Base-by-base conservation (phyloP, 2,888 invertebrate species). In the Polydrusus cervinus region DNA sequence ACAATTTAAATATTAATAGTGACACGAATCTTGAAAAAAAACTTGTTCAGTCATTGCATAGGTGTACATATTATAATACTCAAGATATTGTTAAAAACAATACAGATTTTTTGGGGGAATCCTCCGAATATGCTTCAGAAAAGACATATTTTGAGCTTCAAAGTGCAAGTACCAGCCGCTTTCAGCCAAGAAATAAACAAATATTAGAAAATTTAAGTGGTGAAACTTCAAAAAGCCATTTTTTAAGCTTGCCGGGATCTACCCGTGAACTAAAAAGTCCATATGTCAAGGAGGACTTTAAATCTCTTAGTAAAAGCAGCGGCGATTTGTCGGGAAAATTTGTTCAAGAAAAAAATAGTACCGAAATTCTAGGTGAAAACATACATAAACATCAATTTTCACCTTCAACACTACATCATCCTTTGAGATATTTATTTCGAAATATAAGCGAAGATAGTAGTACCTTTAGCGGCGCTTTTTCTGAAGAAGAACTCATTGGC, bases 381-480 rank as follows among this genome's bases (percentile, higher is more conserved):
- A 25, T 34, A 18, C 10, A n/a, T 62, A 16, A 10, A 3, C 14
- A 20, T 25, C 13, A 11, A 9, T 47, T 62, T 45, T 60, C 57
- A 38, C 14, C 57, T 18, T 11, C 10, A 30, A 18, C 38, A 3
- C 11, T 38, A 3, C 38, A 38, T 11, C 30, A 38, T 13, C 3
- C 57, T 0, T 60, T 40, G 30, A 60, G 16, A 9, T 16, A 38
- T 18, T 60, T 60, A 60, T 38, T 60, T 38, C 51, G 78, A 20
- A 69, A 78, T 55, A 53, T 77, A 55, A 80, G 78, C 40, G 80
- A 79, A 64, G 81, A 81, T 60, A 80, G 80, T 53, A 80, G 79
- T 55, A 72, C 70, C 60, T 62, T 76, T 1, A 75, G 75, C 68
- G 78, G 57, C 13, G 16, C 76, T n/a, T 60, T 79, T 69, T 81